These are phyloP conservation scores for Bostrychus sinensis DNA, from an alignment of 2,113 vertebrate species.

Conservation along the genomic window DNA sequence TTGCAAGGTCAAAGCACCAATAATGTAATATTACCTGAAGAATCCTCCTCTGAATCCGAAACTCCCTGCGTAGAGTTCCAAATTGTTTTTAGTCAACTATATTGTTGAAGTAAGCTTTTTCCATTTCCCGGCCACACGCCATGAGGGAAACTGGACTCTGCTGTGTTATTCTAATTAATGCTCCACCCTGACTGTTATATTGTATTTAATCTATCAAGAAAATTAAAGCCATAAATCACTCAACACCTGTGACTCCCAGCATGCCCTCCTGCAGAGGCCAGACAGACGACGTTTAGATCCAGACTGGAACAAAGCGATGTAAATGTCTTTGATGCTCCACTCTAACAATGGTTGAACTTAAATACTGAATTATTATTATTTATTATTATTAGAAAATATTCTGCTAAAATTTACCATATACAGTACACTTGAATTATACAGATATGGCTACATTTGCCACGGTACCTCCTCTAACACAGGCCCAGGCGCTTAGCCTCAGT, in stretches of 20 bases:
- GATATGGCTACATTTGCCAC: too few species aligned
- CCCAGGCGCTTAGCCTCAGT: too few species aligned
- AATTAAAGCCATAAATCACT: constrained; percentile 77
- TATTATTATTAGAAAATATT: too few species aligned
- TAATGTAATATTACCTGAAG: background rate
- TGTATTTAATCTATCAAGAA: constrained; percentile 65
- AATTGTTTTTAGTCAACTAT: constrained; percentile 5
- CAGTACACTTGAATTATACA: too few species aligned
- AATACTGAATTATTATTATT: too few species aligned
- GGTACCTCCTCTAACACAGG: too few species aligned
- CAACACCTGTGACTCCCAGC: constrained; percentile 64
- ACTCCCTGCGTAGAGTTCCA: background rate
- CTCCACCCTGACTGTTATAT: constrained; percentile 39
- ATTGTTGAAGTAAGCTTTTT: constrained; percentile 35
- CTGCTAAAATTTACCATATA: too few species aligned
- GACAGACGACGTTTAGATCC: constrained; percentile 46
- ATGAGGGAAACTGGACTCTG: constrained; percentile 26
- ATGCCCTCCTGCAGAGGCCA: constrained; percentile 21
- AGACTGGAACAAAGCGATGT: constrained; percentile 24
- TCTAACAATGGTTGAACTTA: too few species aligned
- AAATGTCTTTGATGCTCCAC: background rate
- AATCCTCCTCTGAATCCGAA: background rate
- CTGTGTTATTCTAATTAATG: constrained; percentile 50
- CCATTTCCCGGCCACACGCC: constrained; percentile 20
- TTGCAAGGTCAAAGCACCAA: constrained; percentile 1